A percentile compares a stretch with the other conserved stretches of the same genome.
Conservation (phyloP, 2,797 vertebrate species). For the Dipus sagitta region DNA sequence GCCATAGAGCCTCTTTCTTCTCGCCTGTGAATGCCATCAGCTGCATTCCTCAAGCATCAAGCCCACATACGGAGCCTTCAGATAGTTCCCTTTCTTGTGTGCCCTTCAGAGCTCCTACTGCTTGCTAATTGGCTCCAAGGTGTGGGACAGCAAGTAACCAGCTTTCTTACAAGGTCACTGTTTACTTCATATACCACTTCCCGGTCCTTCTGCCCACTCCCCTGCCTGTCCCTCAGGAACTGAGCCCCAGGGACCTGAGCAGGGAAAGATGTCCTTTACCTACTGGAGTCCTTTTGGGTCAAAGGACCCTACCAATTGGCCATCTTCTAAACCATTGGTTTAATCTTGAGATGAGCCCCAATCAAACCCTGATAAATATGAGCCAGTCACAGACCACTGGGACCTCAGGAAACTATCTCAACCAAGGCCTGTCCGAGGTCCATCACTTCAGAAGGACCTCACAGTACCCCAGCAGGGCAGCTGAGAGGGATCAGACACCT, state of each 20-base stretch:
- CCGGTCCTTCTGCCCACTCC: neutral
- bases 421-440: neutral
- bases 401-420: constrained; percentile 50
- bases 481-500: neutral
- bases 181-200: neutral
- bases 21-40: neutral
- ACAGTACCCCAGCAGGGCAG: neutral
- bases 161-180: constrained; percentile 3
- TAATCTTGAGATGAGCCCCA: constrained; percentile 44
- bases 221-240: neutral
- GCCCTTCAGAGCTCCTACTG: neutral
- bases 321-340: constrained; percentile 44
- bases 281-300: neutral
- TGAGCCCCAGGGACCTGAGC: neutral
- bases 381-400: constrained; percentile 22
- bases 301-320: neutral
- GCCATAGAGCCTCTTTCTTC: neutral
- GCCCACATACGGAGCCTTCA: neutral
- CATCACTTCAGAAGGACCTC: neutral
- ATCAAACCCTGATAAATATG: constrained; percentile 34
- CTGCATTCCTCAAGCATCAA: neutral
- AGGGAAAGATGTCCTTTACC: constrained; percentile 29
- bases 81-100: neutral
- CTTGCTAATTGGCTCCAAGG: constrained; percentile 48
- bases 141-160: constrained; percentile 16